Conservation (phyloP, 1,140 invertebrate genomes). For the Phortica variegata region DNA sequence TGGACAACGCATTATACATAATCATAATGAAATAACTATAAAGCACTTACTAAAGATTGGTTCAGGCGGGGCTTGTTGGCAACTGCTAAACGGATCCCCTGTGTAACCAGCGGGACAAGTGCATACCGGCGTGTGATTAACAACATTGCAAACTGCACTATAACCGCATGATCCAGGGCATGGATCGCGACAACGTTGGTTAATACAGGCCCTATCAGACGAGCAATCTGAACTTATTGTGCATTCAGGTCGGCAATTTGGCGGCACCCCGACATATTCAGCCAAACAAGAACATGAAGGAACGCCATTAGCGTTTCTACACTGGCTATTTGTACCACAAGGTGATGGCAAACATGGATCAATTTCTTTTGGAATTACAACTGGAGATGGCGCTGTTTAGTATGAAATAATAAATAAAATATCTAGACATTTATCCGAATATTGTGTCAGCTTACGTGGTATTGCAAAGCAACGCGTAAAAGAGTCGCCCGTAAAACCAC, state of each 20-base stretch:
- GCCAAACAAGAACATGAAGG: slow-evolving; percentile 77
- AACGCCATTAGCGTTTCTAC: slow-evolving; percentile 70
- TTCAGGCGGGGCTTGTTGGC: slow-evolving; percentile 58
- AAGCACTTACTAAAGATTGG: slow-evolving; percentile 61
- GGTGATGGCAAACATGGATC: slow-evolving; percentile 74
- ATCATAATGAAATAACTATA: slow-evolving; percentile 51
- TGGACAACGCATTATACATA: slow-evolving; percentile 55
- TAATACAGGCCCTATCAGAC: slow-evolving; percentile 75
- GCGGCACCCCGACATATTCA: slow-evolving; percentile 74
- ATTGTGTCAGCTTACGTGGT: slow-evolving; percentile 67
- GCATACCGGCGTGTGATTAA: slow-evolving; percentile 82
- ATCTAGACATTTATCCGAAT: too few relatives aligned
- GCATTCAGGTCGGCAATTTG: slow-evolving; percentile 81
- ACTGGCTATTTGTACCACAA: slow-evolving; percentile 74
- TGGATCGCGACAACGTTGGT: slow-evolving; percentile 82
- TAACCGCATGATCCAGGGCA: slow-evolving; percentile 80
- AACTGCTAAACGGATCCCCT: slow-evolving; percentile 81
- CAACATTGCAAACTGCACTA: slow-evolving; percentile 78
- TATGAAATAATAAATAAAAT: neutral
- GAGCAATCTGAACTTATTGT: slow-evolving; percentile 80
- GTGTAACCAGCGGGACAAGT: slow-evolving; percentile 74
- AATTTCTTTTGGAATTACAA: slow-evolving; percentile 56
- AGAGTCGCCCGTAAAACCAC: slow-evolving; percentile 68
- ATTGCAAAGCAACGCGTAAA: slow-evolving; percentile 64
- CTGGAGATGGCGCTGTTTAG: slow-evolving; percentile 39